These are phyloP conservation scores for Neosalanx taihuensis DNA, from an alignment of 2,797 vertebrate species.

Conservation along the genomic window DNA sequence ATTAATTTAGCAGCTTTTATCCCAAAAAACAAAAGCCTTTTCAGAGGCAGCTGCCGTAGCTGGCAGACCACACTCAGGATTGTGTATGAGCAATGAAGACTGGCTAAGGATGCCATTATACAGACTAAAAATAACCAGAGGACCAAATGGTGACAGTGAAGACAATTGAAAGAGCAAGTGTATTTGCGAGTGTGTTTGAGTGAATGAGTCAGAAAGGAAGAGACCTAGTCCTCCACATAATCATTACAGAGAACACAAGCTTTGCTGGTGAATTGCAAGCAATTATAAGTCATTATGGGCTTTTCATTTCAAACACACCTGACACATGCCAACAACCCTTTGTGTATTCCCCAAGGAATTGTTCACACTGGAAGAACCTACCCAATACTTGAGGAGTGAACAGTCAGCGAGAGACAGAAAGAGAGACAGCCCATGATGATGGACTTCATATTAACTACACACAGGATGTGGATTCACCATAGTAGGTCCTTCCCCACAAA, in stretches of 20 bases:
- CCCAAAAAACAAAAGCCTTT: not conserved
- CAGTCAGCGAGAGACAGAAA: not conserved
- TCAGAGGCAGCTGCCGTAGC: not conserved
- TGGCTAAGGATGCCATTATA: not conserved
- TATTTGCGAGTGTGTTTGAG: not conserved
- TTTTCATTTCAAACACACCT: slow-evolving; percentile 69
- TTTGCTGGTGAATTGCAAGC: not conserved
- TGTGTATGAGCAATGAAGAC: not conserved
- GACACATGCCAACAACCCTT: slow-evolving; percentile 96
- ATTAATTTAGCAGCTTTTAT: too few relatives aligned
- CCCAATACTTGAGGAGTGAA: slow-evolving; percentile 80
- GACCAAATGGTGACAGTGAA: not conserved
- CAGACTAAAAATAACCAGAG: not conserved
- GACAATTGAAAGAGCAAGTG: not conserved
- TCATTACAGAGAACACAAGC: not conserved
- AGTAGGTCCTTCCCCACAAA: too few relatives aligned
- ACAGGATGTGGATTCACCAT: too few relatives aligned
- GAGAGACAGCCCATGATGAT: too few relatives aligned
- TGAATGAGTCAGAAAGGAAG: not conserved
- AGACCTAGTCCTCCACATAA: not conserved
- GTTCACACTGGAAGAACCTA: slow-evolving; percentile 87
- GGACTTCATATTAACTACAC: too few relatives aligned
- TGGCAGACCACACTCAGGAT: not conserved
- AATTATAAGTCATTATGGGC: not conserved
- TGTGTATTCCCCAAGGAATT: slow-evolving; percentile 91